Evolutionary conservation across 2,113 vertebrate species (phyloP).

Genomic region (Dissostichus mawsoni): DNA sequence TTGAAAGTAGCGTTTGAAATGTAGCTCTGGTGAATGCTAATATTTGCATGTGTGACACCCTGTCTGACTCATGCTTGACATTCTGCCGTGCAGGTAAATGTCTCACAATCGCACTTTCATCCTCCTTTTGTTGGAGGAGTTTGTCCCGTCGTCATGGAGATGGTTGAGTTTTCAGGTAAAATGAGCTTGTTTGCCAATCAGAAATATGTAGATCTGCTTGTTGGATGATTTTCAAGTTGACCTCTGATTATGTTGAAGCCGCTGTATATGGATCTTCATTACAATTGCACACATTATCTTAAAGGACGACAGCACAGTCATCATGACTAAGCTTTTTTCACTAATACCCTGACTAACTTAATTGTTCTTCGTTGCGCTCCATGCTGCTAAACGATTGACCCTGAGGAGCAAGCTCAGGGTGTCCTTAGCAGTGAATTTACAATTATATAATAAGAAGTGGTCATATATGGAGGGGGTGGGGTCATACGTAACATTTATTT

Average conservation of each 20-base stretch:
- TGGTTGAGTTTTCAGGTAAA: neutral
- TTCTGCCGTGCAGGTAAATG: neutral
- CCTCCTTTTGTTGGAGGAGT: neutral
- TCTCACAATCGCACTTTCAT: neutral
- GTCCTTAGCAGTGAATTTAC: neutral
- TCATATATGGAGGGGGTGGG: neutral
- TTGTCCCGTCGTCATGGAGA: slow-evolving; percentile 7
- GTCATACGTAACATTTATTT: neutral
- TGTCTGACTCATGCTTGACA: slow-evolving; percentile 2
- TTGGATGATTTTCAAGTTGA: too few relatives aligned
- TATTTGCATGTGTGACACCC: slow-evolving; percentile 20
- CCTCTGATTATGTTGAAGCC: too few relatives aligned
- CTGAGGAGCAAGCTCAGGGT: too few relatives aligned
- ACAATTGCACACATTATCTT: too few relatives aligned
- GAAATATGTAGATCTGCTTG: too few relatives aligned
- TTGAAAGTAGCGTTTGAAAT: slow-evolving; percentile 20
- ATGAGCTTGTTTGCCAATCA: too few relatives aligned
- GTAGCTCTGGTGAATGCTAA: neutral
- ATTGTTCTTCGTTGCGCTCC: too few relatives aligned
- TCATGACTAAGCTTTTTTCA: too few relatives aligned
- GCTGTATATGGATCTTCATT: too few relatives aligned
- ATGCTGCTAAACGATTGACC: too few relatives aligned
- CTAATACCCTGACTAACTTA: too few relatives aligned
- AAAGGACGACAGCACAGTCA: too few relatives aligned
- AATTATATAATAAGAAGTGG: neutral